Evolutionary conservation across 2,888 invertebrate species (phyloP), one percentile per base, ranked within the genome.

Genomic region (Machimus atricapillus): DNA sequence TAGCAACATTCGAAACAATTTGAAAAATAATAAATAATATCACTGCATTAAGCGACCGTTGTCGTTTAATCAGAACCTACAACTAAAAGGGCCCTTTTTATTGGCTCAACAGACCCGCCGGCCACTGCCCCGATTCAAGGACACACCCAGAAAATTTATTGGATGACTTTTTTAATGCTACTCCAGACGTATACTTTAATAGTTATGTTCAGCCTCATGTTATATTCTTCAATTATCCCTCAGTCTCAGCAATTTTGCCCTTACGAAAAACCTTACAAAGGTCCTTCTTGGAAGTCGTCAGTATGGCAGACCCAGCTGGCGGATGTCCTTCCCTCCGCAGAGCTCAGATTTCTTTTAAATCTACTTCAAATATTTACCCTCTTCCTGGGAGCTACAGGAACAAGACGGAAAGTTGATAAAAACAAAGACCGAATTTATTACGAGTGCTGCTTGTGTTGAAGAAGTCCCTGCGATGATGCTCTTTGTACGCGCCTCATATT

Each of bases 11-110:
- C 12, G 27, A 8, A 4, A 79, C 31, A 79, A 46, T 79, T 52
- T 52, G 23, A 79, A 79, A 46, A 19, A 52, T 52, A 46, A 79
- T 52, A 46, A 79, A 79, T 78, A 79, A 79, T 79, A 31, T 46
- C 79, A 34, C 23, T 79, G 52, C 52, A 78, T 27, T 27, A 52
- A 52, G n/a, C 6, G 52, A 19, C 5, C 52, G 3, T 46, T 46
- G n/a, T 52, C 8, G 52, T 52, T 52, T 52, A 19, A 52, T 52
- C 52, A 19, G 7, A 52, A 5, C 19, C n/a, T 19, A n/a, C 52
- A 52, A n/a, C 19, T 0, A 19, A n/a, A 77, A 19, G 5, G 12
- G 40, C 9, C 40, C 77, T 8, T 77, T 40, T 37, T 37, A 76
- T 19, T 12, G 19, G 16, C 3, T 7, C 1, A 9, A 2, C 37